Conservation (phyloP, 2,113 vertebrate species). For the Takifugu flavidus region DNA sequence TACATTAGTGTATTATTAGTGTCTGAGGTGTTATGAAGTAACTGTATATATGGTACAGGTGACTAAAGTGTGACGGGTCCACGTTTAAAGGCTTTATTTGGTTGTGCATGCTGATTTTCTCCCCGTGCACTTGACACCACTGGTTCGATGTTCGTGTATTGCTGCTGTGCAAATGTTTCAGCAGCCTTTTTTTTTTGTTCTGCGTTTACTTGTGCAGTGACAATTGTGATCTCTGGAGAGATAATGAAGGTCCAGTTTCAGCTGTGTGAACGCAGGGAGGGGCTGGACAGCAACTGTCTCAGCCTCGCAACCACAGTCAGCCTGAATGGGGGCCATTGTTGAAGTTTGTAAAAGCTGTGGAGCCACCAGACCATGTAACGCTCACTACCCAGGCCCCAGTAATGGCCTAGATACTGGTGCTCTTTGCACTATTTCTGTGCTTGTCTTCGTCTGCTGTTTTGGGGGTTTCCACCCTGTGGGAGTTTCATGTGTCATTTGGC, state of each 20-base stretch:
- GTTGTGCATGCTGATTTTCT: not conserved
- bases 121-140: not conserved
- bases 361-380: constrained; percentile 67
- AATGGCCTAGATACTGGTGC: constrained; percentile 63
- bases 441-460: constrained; percentile 46
- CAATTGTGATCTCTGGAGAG: not conserved
- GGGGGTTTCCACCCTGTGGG: constrained; percentile 25
- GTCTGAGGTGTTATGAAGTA: not conserved
- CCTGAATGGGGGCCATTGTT: constrained; percentile 69
- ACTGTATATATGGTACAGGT: not conserved
- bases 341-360: constrained; percentile 54
- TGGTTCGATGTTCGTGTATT: too few relatives aligned
- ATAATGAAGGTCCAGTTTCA: constrained; percentile 32
- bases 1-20: too few relatives aligned
- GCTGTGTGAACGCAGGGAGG: constrained; percentile 42
- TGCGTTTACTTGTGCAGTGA: not conserved
- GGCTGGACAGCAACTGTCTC: constrained; percentile 41
- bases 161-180: not conserved
- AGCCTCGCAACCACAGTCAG: constrained; percentile 29
- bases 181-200: not conserved
- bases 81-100: not conserved
- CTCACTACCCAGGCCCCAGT: constrained; percentile 50
- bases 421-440: constrained; percentile 31
- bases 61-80: not conserved
- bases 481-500: constrained; percentile 58